Evolutionary conservation across 2,888 invertebrate species (phyloP).

Genomic region (Spisula solida): DNA sequence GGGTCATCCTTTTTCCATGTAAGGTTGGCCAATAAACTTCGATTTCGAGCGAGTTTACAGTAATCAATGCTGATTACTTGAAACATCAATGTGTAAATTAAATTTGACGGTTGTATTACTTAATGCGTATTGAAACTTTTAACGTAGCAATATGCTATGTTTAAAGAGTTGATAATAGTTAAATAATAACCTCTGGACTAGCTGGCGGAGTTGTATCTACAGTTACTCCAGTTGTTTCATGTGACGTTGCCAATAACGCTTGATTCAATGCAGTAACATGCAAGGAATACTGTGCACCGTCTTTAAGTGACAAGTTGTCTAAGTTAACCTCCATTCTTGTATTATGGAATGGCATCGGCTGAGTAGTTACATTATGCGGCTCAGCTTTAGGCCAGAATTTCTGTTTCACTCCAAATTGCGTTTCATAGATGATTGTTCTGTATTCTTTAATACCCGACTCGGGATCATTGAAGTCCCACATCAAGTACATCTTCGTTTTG

Average conservation of each 20-base stretch:
- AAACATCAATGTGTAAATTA: too few species aligned
- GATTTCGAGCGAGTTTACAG: too few species aligned
- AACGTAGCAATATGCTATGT: too few species aligned
- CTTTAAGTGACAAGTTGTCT: constrained; percentile 53
- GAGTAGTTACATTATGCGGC: constrained; percentile 53
- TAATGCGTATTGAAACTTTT: too few species aligned
- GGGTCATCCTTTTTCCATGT: too few species aligned
- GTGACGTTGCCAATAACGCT: constrained; percentile 72
- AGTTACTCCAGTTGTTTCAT: constrained; percentile 75
- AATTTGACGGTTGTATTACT: too few species aligned
- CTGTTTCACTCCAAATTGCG: constrained; percentile 68
- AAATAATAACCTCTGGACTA: constrained; percentile 67
- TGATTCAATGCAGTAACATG: constrained; percentile 76
- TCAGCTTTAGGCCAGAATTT: constrained; percentile 69
- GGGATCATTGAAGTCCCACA: constrained; percentile 74
- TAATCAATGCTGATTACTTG: too few species aligned
- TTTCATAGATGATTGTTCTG: constrained; percentile 68
- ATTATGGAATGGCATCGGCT: neutral
- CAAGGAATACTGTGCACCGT: constrained; percentile 73
- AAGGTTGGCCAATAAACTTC: too few species aligned
- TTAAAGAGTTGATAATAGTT: neutral
- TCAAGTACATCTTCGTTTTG: constrained; percentile 56
- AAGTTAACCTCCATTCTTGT: constrained; percentile 44
- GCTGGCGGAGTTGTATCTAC: constrained; percentile 78
- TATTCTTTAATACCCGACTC: constrained; percentile 76